A percentile compares a stretch with the other conserved stretches of the same genome.
These are phyloP conservation scores for Phasia obesa DNA, from an alignment of 2,888 invertebrate genomes.

Conservation along the genomic window DNA sequence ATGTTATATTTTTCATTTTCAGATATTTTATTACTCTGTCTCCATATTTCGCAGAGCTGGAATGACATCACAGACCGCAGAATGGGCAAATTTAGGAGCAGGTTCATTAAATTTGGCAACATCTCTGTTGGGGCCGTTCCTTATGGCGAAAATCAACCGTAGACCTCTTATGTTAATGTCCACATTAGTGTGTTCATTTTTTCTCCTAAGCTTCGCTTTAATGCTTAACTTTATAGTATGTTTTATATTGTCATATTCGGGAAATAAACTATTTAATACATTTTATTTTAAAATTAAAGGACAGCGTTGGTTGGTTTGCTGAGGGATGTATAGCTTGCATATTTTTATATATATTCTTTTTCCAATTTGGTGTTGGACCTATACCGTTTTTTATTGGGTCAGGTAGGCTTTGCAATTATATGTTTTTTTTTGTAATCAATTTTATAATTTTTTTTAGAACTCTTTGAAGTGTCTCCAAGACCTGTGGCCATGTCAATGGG, in stretches of 20 bases:
- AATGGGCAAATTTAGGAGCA: slow-evolving; percentile 90
- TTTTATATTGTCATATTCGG: neutral
- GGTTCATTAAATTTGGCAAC: slow-evolving; percentile 87
- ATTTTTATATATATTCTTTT: slow-evolving; percentile 89
- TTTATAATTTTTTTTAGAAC: slow-evolving; percentile 83
- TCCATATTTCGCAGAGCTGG: slow-evolving; percentile 89
- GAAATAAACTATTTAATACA: neutral
- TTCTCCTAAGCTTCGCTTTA: slow-evolving; percentile 85
- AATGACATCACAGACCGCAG: slow-evolving; percentile 84
- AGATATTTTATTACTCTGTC: slow-evolving; percentile 91
- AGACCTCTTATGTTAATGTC: slow-evolving; percentile 87
- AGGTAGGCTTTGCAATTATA: slow-evolving; percentile 82
- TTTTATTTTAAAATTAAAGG: slow-evolving; percentile 83
- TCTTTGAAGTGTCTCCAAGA: slow-evolving; percentile 92
- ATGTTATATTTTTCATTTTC: slow-evolving; percentile 35
- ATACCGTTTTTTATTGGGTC: slow-evolving; percentile 93
- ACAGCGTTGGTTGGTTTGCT: slow-evolving; percentile 86
- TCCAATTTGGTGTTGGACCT: slow-evolving; percentile 92
- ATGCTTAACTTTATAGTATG: slow-evolving; percentile 87
- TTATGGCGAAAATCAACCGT: slow-evolving; percentile 87
- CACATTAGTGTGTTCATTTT: slow-evolving; percentile 84
- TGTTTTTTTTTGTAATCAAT: neutral
- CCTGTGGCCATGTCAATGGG: slow-evolving; percentile 93
- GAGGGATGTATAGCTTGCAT: slow-evolving; percentile 88
- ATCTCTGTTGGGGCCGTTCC: slow-evolving; percentile 85